Base-by-base conservation (phyloP, 92 coral and sea anemone species). In the Porites divaricata region DNA sequence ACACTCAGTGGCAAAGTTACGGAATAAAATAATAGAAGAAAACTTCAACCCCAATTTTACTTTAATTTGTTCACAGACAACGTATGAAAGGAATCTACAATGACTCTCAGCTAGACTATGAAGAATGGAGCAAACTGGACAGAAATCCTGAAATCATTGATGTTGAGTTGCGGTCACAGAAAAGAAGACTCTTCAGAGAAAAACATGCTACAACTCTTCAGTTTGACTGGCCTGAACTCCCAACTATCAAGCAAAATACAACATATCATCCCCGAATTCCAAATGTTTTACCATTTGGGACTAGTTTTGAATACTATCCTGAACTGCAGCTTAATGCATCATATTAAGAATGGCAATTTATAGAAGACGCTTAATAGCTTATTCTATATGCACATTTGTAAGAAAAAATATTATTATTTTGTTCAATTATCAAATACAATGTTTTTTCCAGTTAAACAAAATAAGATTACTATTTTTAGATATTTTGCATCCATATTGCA, bases 161-260 rank as follows among this genome's bases (percentile, higher is more conserved):
- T 59, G 59, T 68, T n/a, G 99, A 97, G 63, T 91, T 97, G 53
- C 85, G 90, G 57, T 85, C 98, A 85, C 98, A 97, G 63, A 97
- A 97, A 89, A 97, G 92, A 87, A 76, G 97, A 65, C 95, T 88
- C n/a, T 97, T 90, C 70, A 90, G 88, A n/a, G 98, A 93, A 74
- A 97, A 88, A 81, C 98, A 97, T 80, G 77, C 86, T 9, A 87
- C 94, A 1, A 90, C 94, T 20, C 80, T 92, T 19, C 86, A 93
- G 84, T 86, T 97, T 48, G 98, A 95, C 85, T 97, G 99, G 99
- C 99, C 98, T 11, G 91, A 90, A 63, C 90, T 88, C n/a, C 97
- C 93, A 19, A 70, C 90, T 16, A 91, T 92, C 72, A 53, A 86
- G 12, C 85, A 81, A 52, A 67, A 87, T 50, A 76, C 91, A 21